Conservation (phyloP, 2,113 vertebrate species). For the Sprattus sprattus region DNA sequence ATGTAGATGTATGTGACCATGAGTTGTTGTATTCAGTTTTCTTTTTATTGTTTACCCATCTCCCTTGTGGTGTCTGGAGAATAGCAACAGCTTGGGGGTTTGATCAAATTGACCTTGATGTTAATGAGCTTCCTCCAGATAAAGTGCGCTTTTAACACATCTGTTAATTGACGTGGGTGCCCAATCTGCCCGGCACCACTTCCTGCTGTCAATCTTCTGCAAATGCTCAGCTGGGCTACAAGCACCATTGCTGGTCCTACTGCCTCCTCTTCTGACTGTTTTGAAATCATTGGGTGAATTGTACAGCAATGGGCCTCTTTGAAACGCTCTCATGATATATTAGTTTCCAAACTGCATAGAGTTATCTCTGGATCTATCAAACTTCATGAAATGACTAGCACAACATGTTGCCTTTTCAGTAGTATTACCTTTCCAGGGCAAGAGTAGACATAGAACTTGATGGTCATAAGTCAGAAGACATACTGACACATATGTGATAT, state of each 20-base stretch:
- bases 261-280: neutral
- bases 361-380: neutral
- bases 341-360: neutral
- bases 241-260: neutral
- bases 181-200: slow-evolving; percentile 55
- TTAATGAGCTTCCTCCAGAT: slow-evolving; percentile 71
- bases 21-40: too few species aligned
- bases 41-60: neutral
- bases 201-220: slow-evolving; percentile 68
- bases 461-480: neutral
- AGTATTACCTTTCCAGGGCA: neutral
- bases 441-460: neutral
- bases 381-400: neutral
- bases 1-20: slow-evolving; percentile 19
- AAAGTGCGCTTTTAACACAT: slow-evolving; percentile 44
- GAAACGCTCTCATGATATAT: neutral
- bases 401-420: neutral
- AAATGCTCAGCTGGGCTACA: neutral
- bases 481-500: too few species aligned
- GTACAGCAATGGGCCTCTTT: neutral
- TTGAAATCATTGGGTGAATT: neutral
- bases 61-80: slow-evolving; percentile 54
- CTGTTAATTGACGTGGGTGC: slow-evolving; percentile 62
- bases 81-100: slow-evolving; percentile 62
- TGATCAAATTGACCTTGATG: slow-evolving; percentile 72